phyloP scores from a whole-genome alignment of 2,113 vertebrate genomes.

The Lasiurus borealis region DNA sequence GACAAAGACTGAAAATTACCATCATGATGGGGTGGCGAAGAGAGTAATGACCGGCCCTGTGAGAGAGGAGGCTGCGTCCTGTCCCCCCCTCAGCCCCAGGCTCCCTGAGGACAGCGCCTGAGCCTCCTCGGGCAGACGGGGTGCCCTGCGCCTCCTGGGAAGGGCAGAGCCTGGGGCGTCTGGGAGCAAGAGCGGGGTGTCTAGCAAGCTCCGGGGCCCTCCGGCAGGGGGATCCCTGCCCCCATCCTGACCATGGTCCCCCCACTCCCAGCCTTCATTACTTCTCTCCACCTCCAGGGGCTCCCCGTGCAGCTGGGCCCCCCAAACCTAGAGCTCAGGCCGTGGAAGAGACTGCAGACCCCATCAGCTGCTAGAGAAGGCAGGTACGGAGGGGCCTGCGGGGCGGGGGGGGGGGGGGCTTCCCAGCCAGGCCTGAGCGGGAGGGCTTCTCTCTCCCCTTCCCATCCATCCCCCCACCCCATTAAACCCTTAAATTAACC shows the following conservation, averaged over 20 bases:
- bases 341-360: background rate
- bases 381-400: background rate
- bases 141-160: too few relatives aligned
- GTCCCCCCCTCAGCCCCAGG: background rate
- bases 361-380: background rate
- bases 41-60: background rate
- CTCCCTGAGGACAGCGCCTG: background rate
- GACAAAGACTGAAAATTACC: background rate
- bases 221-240: background rate
- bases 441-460: constrained; percentile 33
- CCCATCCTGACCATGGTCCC: background rate
- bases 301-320: background rate
- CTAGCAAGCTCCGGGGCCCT: background rate
- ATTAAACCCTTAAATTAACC: constrained; percentile 76
- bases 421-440: background rate
- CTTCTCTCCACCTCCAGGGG: too few relatives aligned
- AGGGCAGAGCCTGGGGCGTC: background rate
- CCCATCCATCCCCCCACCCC: background rate
- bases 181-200: background rate
- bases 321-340: fast-evolving
- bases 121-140: background rate
- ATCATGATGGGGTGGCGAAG: background rate
- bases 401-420: background rate
- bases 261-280: background rate
- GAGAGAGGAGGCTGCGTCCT: background rate